These are phyloP conservation scores for Dolichopus griseipennis DNA, from an alignment of 2,888 invertebrate species.

Conservation along the genomic window DNA sequence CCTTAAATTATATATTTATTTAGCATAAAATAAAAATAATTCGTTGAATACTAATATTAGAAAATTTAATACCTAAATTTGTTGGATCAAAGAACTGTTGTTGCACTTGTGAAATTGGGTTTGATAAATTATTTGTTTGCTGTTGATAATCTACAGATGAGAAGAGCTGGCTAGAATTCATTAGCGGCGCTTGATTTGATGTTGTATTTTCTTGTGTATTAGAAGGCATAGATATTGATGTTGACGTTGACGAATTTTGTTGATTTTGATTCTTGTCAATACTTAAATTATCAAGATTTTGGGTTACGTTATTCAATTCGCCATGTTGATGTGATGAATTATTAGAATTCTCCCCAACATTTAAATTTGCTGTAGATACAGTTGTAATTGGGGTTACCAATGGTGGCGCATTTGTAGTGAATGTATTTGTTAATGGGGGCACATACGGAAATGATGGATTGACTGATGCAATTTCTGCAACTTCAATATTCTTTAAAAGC, in stretches of 20 bases:
- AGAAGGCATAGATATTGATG: not conserved
- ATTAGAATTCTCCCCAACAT: slow-evolving; percentile 17
- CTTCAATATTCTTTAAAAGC: slow-evolving; percentile 9
- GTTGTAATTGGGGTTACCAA: slow-evolving; percentile 16
- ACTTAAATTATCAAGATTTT: not conserved
- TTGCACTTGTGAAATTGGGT: not conserved
- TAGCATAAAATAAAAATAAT: not conserved
- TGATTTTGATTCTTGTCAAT: not conserved
- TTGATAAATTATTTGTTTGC: not conserved
- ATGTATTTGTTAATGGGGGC: slow-evolving; percentile 41
- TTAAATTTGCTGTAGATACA: slow-evolving; percentile 18
- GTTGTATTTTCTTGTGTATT: not conserved
- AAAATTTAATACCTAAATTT: not conserved
- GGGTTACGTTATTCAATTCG: not conserved
- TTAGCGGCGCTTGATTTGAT: not conserved
- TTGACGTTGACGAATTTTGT: not conserved
- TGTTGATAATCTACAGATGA: not conserved
- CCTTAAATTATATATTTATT: not conserved
- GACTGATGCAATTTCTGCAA: slow-evolving; percentile 21
- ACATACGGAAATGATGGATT: slow-evolving; percentile 40
- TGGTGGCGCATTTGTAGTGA: slow-evolving; percentile 22
- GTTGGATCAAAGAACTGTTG: not conserved
- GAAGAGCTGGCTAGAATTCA: not conserved
- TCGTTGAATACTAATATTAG: not conserved
- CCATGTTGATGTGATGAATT: not conserved